Conservation (phyloP, 2,888 invertebrate genomes). For the Zaprionus lineosus region DNA sequence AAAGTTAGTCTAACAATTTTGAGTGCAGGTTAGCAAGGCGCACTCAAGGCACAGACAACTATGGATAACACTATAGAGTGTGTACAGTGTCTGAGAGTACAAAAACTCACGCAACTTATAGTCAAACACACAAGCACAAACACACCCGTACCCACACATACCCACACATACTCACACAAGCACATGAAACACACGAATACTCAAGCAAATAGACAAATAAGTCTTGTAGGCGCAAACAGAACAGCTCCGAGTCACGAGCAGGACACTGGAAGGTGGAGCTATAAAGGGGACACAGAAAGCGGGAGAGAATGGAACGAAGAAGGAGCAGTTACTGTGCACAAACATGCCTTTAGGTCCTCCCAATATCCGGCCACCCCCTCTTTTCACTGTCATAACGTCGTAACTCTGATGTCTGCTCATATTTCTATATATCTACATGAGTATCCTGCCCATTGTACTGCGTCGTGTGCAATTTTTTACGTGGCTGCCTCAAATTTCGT, state of each 20-base stretch:
- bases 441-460: not conserved
- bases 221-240: constrained; percentile 13
- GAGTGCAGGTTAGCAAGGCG: constrained; percentile 64
- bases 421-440: constrained; percentile 15
- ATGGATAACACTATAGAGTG: constrained; percentile 45
- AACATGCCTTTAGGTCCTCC: too few relatives aligned
- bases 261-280: too few relatives aligned
- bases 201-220: constrained; percentile 36
- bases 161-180: too few relatives aligned
- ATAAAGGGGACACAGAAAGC: too few relatives aligned
- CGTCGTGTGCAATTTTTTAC: constrained; percentile 46
- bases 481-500: constrained; percentile 17
- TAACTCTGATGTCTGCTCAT: constrained; percentile 33
- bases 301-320: too few relatives aligned
- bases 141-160: too few relatives aligned
- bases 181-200: too few relatives aligned
- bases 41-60: constrained; percentile 54
- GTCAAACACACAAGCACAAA: too few relatives aligned
- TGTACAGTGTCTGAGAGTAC: constrained; percentile 61
- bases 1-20: constrained; percentile 66
- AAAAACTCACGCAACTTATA: constrained; percentile 65
- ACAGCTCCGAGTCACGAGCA: constrained; percentile 21
- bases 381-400: constrained; percentile 24
- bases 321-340: too few relatives aligned
- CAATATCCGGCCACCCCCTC: too few relatives aligned